These are phyloP conservation scores for Epirrita christyi DNA, from an alignment of 2,888 invertebrate genomes.

Conservation along the genomic window DNA sequence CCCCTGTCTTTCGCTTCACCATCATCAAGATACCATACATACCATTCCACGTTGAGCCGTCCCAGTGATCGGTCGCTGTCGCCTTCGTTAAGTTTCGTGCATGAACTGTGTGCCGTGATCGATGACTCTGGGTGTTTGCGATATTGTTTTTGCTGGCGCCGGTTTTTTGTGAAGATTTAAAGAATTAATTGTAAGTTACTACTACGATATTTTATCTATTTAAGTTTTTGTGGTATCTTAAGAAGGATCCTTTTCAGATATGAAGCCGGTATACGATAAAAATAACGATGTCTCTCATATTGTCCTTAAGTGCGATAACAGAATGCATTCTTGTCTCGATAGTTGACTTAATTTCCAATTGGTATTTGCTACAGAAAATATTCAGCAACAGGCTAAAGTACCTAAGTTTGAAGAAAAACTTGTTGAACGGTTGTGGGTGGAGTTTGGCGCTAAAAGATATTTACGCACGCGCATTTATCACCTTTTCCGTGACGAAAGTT, in stretches of 20 bases:
- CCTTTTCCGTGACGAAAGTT: constrained; percentile 36
- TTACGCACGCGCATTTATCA: constrained; percentile 64
- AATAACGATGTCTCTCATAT: constrained; percentile 25
- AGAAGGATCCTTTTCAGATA: constrained; percentile 9
- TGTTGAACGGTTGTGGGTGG: constrained; percentile 70
- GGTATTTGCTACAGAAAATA: constrained; percentile 2
- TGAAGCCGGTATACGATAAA: constrained; percentile 20
- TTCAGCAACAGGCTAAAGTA: constrained; percentile 14
- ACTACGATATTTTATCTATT: constrained; percentile 13
- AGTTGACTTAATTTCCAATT: constrained; percentile 1
- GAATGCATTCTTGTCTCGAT: constrained; percentile 16
- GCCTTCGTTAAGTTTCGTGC: constrained; percentile 55
- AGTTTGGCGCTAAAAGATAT: constrained; percentile 46
- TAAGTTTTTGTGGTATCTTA: constrained; percentile 9
- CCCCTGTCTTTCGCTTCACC: constrained; percentile 66
- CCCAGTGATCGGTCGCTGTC: constrained; percentile 58
- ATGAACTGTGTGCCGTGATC: constrained; percentile 67
- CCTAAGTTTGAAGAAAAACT: constrained; percentile 46
- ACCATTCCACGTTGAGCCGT: constrained; percentile 73
- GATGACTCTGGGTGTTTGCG: constrained; percentile 58
- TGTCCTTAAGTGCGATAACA: constrained; percentile 25
- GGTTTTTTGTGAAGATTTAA: constrained; percentile 36
- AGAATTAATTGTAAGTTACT: constrained; percentile 37
- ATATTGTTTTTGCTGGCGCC: constrained; percentile 47
- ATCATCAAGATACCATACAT: constrained; percentile 75